Conservation (phyloP, 2,888 invertebrate genomes). For the Cheilosia pagana region DNA sequence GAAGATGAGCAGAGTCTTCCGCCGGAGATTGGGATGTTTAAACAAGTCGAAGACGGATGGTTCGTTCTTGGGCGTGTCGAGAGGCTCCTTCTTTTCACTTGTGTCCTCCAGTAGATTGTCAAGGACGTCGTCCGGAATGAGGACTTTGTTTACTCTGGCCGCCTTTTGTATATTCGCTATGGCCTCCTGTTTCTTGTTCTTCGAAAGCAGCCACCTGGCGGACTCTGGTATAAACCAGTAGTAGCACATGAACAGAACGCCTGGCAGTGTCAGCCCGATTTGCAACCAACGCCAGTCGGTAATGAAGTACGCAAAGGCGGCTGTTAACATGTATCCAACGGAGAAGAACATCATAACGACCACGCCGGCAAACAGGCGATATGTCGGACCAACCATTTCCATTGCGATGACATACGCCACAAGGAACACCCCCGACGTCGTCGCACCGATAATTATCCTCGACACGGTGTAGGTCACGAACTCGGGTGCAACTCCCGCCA, state of each 20-base stretch:
- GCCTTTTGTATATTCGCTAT: constrained; percentile 86
- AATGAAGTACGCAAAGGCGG: constrained; percentile 87
- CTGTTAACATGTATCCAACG: constrained; percentile 88
- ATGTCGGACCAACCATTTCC: constrained; percentile 90
- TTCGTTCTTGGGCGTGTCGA: constrained; percentile 76
- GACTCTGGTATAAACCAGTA: constrained; percentile 92
- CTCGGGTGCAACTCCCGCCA: constrained; percentile 88
- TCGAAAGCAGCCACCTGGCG: constrained; percentile 88
- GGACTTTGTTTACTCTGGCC: constrained; percentile 87
- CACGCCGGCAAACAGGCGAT: constrained; percentile 88
- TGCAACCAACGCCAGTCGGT: constrained; percentile 89
- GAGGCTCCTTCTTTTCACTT: constrained; percentile 79
- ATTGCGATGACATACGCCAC: constrained; percentile 91
- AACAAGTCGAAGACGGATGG: constrained; percentile 86
- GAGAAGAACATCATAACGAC: constrained; percentile 91
- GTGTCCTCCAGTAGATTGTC: constrained; percentile 84
- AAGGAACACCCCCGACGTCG: constrained; percentile 90
- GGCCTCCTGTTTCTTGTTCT: constrained; percentile 87
- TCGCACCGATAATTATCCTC: constrained; percentile 88
- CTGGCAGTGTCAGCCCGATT: constrained; percentile 88
- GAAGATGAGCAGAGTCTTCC: constrained; percentile 88
- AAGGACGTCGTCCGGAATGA: constrained; percentile 85
- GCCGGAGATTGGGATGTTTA: constrained; percentile 87
- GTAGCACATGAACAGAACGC: constrained; percentile 87
- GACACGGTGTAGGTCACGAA: constrained; percentile 88